Evolutionary conservation across 2,113 vertebrate genomes (phyloP).

Genomic region (Drymodes brunneopygia): DNA sequence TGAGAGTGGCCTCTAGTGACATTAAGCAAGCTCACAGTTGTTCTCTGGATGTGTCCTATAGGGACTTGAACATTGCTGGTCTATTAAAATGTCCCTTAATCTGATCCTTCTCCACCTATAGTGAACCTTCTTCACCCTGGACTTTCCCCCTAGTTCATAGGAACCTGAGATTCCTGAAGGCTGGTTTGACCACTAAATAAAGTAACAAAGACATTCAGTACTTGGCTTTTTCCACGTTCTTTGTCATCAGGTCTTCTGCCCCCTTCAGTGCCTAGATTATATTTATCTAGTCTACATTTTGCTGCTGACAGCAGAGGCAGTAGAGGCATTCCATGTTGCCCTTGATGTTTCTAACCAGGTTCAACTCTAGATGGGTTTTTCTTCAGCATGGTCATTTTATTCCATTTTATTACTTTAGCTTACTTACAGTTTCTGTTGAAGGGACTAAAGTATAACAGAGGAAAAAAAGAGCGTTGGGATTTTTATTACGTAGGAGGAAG

Average conservation of each 20-base stretch:
- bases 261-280: neutral
- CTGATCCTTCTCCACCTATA: neutral
- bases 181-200: neutral
- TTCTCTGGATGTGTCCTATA: neutral
- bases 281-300: neutral
- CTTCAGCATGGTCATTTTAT: neutral
- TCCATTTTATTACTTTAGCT: neutral
- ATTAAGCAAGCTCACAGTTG: neutral
- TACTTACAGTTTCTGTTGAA: neutral
- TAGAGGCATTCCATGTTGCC: neutral
- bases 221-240: neutral
- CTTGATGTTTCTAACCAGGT: neutral
- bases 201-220: neutral
- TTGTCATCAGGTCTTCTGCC: neutral
- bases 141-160: neutral
- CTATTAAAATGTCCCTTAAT: neutral
- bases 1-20: neutral
- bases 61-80: neutral
- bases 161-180: neutral
- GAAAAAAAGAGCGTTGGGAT: fast-evolving
- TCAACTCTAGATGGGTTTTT: neutral
- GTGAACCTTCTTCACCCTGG: neutral
- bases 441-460: neutral
- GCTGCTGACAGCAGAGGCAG: neutral
- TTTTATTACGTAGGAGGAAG: neutral